Conservation (phyloP, 1,140 invertebrate species). For the Rhopalosiphum padi region DNA sequence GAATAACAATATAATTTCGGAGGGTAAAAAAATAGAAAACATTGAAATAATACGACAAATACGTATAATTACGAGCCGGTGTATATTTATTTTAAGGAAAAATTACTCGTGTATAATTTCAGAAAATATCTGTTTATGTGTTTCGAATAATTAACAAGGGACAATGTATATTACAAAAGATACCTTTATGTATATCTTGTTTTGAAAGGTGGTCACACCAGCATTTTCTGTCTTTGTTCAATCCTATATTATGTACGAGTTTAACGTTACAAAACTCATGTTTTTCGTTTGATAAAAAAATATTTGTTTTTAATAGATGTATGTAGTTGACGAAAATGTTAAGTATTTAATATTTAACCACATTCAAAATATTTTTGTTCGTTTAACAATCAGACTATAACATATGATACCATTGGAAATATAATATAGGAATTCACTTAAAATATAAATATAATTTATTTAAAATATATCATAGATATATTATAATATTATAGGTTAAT, state of each 20-base stretch:
- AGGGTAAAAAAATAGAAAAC: neutral
- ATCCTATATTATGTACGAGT: neutral
- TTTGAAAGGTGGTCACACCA: neutral
- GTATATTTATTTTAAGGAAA: neutral
- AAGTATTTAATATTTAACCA: neutral
- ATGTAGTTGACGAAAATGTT: neutral
- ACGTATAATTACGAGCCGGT: neutral
- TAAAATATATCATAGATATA: neutral
- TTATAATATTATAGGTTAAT: neutral
- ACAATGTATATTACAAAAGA: neutral
- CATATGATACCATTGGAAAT: too few species aligned
- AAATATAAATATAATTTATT: neutral
- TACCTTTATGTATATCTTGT: neutral
- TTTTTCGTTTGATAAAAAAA: neutral
- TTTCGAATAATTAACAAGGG: neutral
- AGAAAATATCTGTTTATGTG: neutral
- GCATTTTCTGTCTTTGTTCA: neutral
- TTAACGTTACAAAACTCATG: neutral
- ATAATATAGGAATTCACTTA: neutral
- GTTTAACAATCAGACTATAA: neutral
- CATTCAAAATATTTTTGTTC: neutral
- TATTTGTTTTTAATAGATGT: neutral
- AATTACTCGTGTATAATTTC: neutral
- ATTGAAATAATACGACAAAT: neutral
- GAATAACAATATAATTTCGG: neutral